Base-by-base conservation (phyloP, 23 tunicate genomes). In the Halocynthia aurantium region DNA sequence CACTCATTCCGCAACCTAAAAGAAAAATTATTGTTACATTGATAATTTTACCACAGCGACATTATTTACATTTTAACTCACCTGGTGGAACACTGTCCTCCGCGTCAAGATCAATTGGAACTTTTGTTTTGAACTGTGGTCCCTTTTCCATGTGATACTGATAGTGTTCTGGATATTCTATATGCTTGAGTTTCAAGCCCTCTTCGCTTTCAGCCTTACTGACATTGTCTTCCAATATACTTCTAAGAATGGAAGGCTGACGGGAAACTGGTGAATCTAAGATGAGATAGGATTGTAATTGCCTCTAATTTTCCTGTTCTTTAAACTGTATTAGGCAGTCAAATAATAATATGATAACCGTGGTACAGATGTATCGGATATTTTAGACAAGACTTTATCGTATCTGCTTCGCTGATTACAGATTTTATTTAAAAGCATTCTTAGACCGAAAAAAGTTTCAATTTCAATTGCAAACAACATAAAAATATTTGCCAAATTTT, bases 141-240 rank as follows among this genome's bases (percentile, higher is more conserved):
- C 89, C 89, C 55, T 84, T 84, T 19, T 71, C 55, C 83, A 78
- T 78, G 71, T 84, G 89, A 66, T 84, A 84, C 5, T 68, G 61
- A 52, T 67, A 80, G 10, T 80, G 77, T 51, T 67, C 77, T 8
- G 83, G 83, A 53, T 74, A 74, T 17, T 53, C 67, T 53, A 74
- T 52, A 44, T 74, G 78, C 40, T 74, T 54, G 22, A 74, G 22
- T 13, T 74, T 40, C 20, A 74, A 50, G 15, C 56, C 78, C 13
- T 74, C 78, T 74, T 74, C 78, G 50, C 22, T 49, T 49, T n/a
- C 62, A 12, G n/a, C n/a, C 61, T 21, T 12, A 12, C 51, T 19
- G 13, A 44, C 22, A 19, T 13, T 72, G 15, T 58, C 63, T 1
- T 58, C 63, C 63, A 58, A 15, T 58, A 13, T 58, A 13, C 17